Conservation (phyloP, 2,797 vertebrate species). For the Pampus argenteus region DNA sequence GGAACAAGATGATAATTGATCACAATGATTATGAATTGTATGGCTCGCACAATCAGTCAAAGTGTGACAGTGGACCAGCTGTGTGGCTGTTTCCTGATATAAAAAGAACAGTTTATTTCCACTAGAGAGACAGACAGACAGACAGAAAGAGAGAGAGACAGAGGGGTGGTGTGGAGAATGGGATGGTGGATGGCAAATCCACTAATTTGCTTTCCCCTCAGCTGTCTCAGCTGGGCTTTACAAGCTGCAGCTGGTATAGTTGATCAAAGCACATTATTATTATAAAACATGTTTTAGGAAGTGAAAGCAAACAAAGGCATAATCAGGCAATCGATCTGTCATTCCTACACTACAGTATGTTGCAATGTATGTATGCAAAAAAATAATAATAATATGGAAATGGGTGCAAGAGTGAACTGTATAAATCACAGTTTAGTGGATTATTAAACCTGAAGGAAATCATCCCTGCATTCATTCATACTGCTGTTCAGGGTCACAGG, state of each 20-base stretch:
- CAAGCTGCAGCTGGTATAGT: conserved; percentile 69
- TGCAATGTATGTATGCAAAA: too few relatives aligned
- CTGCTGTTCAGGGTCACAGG: neutral
- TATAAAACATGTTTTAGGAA: conserved; percentile 57
- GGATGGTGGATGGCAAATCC: conserved; percentile 38
- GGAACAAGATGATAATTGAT: conserved; percentile 74
- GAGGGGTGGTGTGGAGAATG: conserved; percentile 43
- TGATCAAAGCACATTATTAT: conserved; percentile 70
- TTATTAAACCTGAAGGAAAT: neutral
- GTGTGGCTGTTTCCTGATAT: conserved; percentile 67
- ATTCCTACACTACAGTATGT: conserved; percentile 5
- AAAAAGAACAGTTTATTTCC: conserved; percentile 72
- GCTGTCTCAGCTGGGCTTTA: conserved; percentile 71
- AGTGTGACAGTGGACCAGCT: conserved; percentile 75
- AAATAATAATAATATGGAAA: neutral
- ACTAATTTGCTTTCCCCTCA: conserved; percentile 55
- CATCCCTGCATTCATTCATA: neutral
- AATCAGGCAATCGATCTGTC: conserved; percentile 44
- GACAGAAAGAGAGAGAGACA: conserved; percentile 9
- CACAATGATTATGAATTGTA: conserved; percentile 68
- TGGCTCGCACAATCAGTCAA: conserved; percentile 65
- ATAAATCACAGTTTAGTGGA: neutral
- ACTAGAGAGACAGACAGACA: conserved; percentile 42
- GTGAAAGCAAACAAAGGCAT: conserved; percentile 65
- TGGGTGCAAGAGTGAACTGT: neutral